These are phyloP conservation scores for Narcine bancroftii DNA, from an alignment of 2,113 vertebrate species.

Conservation along the genomic window DNA sequence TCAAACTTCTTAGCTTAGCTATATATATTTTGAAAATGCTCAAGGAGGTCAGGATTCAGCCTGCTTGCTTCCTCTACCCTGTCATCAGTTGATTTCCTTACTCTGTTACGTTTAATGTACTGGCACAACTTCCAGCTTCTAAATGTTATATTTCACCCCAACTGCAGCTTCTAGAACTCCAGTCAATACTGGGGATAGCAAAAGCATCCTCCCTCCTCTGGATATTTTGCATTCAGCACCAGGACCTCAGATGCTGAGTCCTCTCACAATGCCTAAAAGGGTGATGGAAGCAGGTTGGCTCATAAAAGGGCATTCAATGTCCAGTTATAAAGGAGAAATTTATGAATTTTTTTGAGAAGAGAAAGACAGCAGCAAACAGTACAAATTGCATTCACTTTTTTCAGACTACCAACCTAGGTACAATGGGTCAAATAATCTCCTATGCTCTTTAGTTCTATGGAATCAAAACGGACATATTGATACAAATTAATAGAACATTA, in stretches of 20 bases:
- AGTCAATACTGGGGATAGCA: neutral
- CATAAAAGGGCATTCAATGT: neutral
- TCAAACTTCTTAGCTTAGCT: neutral
- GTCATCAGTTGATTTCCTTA: neutral
- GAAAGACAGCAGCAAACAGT: too few relatives aligned
- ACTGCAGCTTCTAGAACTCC: neutral
- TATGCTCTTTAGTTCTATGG: neutral
- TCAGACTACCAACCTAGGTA: neutral
- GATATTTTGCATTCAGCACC: neutral
- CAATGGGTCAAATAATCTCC: neutral
- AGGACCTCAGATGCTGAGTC: neutral
- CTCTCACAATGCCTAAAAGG: neutral
- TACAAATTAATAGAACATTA: too few relatives aligned
- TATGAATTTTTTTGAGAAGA: neutral
- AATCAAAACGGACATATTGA: neutral
- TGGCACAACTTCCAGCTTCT: neutral
- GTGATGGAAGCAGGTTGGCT: neutral
- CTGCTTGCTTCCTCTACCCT: neutral
- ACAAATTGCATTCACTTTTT: too few relatives aligned
- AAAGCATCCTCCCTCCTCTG: neutral
- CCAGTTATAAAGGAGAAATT: neutral
- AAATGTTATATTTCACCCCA: neutral
- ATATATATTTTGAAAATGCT: neutral
- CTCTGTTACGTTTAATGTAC: neutral
- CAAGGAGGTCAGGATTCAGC: neutral